phyloP scores from a whole-genome alignment of 2,113 vertebrate species.

The Bubo scandiacus region DNA sequence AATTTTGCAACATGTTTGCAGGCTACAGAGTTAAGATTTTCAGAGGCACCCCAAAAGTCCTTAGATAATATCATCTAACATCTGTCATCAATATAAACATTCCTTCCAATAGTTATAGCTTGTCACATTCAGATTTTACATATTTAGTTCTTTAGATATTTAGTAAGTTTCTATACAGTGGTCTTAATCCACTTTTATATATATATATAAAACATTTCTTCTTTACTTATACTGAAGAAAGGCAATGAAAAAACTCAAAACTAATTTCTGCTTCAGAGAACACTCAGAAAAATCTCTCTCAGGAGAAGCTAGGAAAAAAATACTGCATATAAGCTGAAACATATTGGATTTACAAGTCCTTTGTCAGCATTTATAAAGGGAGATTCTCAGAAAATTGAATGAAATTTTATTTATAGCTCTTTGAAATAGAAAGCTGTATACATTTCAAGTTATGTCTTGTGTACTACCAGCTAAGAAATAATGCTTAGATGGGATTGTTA shows the following conservation, averaged over 20 bases:
- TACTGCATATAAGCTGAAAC: neutral
- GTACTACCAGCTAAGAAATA: neutral
- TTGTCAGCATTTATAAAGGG: neutral
- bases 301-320: neutral
- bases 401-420: neutral
- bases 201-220: neutral
- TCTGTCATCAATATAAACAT: neutral
- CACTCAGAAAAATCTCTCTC: neutral
- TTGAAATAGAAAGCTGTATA: neutral
- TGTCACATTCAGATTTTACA: neutral
- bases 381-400: neutral
- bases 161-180: neutral
- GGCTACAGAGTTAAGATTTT: neutral
- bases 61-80: neutral
- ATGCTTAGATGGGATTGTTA: neutral
- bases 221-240: neutral
- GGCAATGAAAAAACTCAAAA: neutral
- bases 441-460: neutral
- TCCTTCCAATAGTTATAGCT: neutral
- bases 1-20: neutral
- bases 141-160: neutral
- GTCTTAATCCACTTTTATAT: neutral
- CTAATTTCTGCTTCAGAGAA: neutral
- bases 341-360: neutral
- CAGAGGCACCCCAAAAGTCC: neutral